Base-by-base conservation (phyloP, 2,888 invertebrate species). In the Pheosia tremula region DNA sequence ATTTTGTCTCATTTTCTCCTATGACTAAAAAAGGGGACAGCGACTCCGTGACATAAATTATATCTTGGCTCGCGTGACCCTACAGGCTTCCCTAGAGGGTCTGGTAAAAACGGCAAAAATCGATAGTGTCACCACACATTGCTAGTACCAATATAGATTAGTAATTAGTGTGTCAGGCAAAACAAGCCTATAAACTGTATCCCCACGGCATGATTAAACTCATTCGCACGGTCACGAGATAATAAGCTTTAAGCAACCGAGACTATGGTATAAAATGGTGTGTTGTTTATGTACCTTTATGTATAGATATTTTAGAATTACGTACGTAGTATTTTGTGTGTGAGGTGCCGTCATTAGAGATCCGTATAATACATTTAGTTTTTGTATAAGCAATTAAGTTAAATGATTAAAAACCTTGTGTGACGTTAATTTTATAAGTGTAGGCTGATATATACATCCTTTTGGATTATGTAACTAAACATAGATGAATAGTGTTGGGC, bases 191-290 rank as follows among this genome's bases (percentile, higher is more conserved):
- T 79, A 83, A 83, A 84, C 71, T 80, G 82, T 71, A 71, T 69
- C 81, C 79, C 80, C 78, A 77, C 80, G 77, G 24, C 24, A 76
- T 50, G 58, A 55, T 57, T 60, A 66, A 80, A 65, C 68, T 70
- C 62, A 37, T 37, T 55, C 11, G 68, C 76, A 79, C 75, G 72
- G 63, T 74, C 72, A 80, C 75, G 80, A 75, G 78, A 83, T 65
- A 70, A 72, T 81, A 82, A 89, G 89, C 88, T 90, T 89, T 89
- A 90, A 89, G 82, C 71, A 74, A 78, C 79, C 64, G 80, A 85
- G 82, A 88, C 83, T 87, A 86, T 81, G 73, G 72, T 81, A 77
- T 73, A 63, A 75, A 79, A 83, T 76, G 71, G 80, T 82, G 78
- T 77, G 78, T 80, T 80, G 80, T 81, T 67, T 78, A 74, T 75